Evolutionary conservation across 2,888 invertebrate genomes (phyloP), one percentile per base, ranked within the genome.

Genomic region (Matsumyia berberina): DNA sequence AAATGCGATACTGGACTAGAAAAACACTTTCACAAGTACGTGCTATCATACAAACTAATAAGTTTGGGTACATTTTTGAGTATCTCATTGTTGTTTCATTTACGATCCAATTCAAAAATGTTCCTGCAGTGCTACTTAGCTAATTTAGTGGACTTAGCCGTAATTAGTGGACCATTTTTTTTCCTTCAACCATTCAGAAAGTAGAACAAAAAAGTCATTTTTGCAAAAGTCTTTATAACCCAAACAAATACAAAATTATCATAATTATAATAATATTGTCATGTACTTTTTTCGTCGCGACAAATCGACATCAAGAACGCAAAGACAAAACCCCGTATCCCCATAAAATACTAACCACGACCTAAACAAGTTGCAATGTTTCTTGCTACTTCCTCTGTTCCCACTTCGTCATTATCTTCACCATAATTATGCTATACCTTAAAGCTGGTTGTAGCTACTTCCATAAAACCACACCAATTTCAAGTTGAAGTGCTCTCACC

Each of bases 381-480:
- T 7, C 24, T n/a, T 58, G 33, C 33, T 15, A 33, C 9, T 72
- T 49, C 51, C 49, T 55, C 53, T 35, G 74, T 44, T 51, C 67
- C 44, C 67, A 60, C 57, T 62, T 60, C 44, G 29, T 73, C 73
- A 60, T 67, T 80, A 73, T 74, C 49, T 57, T 60, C 51, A 44
- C 29, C 44, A 74, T 73, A 79, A 79, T 66, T 60, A 73, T 79
- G 73, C 51, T 73, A 66, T 73, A 73, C 66, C 73, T 79, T 73
- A 57, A 73, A 66, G 73, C 58, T 66, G 73, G 66, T 79, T 79
- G 78, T 24, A 57, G 53, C 73, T 55, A 74, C 74, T 74, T 74
- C 79, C 79, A 79, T 79, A 79, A 79, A 79, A 79, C 79, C 80
- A 67, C 80, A 74, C 80, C 67, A 67, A 74, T 74, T 74, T 80